Evolutionary conservation across 2,888 invertebrate genomes (phyloP), one percentile per base, ranked within the genome.

Genomic region (Rhagophthalmus giganteus): DNA sequence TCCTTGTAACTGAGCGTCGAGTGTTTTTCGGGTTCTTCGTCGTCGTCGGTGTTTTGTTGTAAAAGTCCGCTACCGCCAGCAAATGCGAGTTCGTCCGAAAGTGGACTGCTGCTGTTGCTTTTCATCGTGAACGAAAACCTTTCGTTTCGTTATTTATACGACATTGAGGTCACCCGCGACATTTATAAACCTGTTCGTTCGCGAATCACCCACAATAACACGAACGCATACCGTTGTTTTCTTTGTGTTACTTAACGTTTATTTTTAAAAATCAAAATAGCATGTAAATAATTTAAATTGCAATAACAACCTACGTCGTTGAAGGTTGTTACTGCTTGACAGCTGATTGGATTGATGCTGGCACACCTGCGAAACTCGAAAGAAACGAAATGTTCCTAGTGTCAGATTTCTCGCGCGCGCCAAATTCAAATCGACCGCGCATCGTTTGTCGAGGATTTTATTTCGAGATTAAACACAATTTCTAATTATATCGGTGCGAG

Each of bases 1-100:
- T 97, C 95, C 72, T 94, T 96, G 73, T 95, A 96, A 68, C 89
- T 93, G 49, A 92, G 76, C 1, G 90, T 79, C 1, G 82, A 81
- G 57, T 74, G 76, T 62, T 79, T 81, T 40, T 76, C 76, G 59
- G 81, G 82, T 47, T 76, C 74, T 54, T 81, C 81, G 57, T 85
- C 85, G 62, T 83, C 83, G 63, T 84, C 84, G 71, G 84, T 84
- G 15, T 47, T 41, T 16, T 47, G 52, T 12, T 10, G 7, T 12
- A 15, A 27, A 5, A 28, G 33, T 3, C 1, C 11, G 7, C 31
- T 10, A 25, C 20, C 12, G 10, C 14, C 30, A 11, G 14, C 16
- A 35, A 44, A 44, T 3, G 28, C 10, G n/a, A 44, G 12, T 8
- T 44, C 28, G 9, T 44, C 34, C 1, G 33, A 34, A 11, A 34